Conservation (phyloP, 2,797 vertebrate species). For the Coreius guichenoti region DNA sequence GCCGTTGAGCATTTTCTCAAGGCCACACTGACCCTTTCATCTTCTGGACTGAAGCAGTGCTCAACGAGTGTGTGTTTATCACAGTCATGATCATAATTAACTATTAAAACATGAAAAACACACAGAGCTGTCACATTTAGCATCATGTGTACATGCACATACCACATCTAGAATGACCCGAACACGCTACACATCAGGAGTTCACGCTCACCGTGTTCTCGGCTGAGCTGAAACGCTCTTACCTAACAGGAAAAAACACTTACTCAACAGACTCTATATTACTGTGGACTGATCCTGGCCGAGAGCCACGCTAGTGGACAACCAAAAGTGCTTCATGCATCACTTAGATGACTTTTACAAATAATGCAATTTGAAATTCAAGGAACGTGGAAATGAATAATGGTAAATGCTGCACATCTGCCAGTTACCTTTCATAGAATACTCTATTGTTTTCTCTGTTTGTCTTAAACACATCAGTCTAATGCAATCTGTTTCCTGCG, state of each 20-base stretch:
- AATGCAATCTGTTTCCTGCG: not conserved
- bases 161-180: not conserved
- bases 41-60: not conserved
- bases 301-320: not conserved
- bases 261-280: conserved; percentile 22
- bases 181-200: not conserved
- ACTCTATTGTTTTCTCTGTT: not conserved
- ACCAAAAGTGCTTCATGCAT: conserved; percentile 6
- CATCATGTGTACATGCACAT: too few species aligned
- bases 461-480: not conserved
- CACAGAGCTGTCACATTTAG: not conserved
- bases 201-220: not conserved
- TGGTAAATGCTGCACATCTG: not conserved
- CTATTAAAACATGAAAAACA: not conserved
- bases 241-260: conserved; percentile 6
- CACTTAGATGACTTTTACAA: conserved; percentile 27
- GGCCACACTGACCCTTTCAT: conserved; percentile 45
- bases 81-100: not conserved
- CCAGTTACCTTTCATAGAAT: conserved; percentile 10
- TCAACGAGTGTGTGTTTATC: not conserved
- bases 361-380: conserved; percentile 10
- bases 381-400: conserved; percentile 8
- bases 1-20: conserved; percentile 52
- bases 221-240: not conserved
- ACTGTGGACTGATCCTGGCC: conserved; percentile 22